Evolutionary conservation across 2,113 vertebrate species (phyloP).

Genomic region (Agelaius phoeniceus): DNA sequence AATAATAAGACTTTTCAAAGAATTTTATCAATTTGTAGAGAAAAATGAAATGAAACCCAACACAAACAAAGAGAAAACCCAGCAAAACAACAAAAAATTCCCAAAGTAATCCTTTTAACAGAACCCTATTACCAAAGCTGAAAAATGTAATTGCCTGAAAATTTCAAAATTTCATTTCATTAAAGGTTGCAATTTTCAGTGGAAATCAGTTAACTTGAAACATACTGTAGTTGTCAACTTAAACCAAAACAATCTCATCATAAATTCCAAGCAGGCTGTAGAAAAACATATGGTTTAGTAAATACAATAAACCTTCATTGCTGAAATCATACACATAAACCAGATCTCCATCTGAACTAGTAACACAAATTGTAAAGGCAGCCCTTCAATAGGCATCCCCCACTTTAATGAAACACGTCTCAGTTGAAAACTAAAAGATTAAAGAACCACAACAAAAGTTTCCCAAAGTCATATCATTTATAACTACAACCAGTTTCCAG

Average conservation of each 20-base stretch:
- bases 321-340: slow-evolving; percentile 59
- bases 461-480: slow-evolving; percentile 18
- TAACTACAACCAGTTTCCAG: slow-evolving; percentile 50
- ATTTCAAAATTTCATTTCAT: slow-evolving; percentile 46
- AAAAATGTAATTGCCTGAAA: slow-evolving; percentile 17
- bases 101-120: neutral
- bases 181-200: slow-evolving; percentile 62
- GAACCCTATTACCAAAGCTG: neutral
- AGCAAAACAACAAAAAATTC: neutral
- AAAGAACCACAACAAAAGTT: slow-evolving; percentile 70
- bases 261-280: slow-evolving; percentile 65
- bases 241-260: slow-evolving; percentile 69
- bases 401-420: slow-evolving; percentile 78
- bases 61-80: neutral
- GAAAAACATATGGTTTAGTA: slow-evolving; percentile 66
- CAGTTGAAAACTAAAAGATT: slow-evolving; percentile 71
- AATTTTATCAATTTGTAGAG: neutral
- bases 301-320: slow-evolving; percentile 58
- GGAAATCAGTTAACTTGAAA: slow-evolving; percentile 70
- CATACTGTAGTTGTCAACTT: slow-evolving; percentile 66
- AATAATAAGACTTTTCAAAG: neutral
- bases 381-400: slow-evolving; percentile 58
- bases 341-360: slow-evolving; percentile 67
- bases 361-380: slow-evolving; percentile 67
- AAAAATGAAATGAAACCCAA: neutral